These are phyloP conservation scores for Clarias macrocephalus DNA, from an alignment of 2,113 vertebrate species.

Conservation along the genomic window DNA sequence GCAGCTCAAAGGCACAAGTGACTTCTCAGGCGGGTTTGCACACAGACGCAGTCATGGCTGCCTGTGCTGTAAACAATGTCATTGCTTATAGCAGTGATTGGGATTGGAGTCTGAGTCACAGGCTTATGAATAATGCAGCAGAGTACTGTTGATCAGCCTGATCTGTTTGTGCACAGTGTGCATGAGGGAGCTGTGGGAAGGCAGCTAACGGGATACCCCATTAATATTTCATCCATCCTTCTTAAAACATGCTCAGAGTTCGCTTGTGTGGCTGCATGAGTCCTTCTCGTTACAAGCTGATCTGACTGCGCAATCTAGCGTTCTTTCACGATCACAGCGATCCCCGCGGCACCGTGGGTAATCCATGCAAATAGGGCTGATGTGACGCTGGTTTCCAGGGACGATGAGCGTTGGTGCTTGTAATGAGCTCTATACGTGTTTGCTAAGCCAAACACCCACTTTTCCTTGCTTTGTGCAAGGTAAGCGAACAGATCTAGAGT, in stretches of 20 bases:
- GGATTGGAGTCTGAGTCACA: constrained; percentile 12
- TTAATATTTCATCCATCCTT: constrained; percentile 52
- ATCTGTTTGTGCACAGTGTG: constrained; percentile 30
- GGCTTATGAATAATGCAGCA: constrained; percentile 43
- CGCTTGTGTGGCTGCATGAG: neutral
- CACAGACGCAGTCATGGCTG: neutral
- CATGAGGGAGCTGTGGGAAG: constrained; percentile 16
- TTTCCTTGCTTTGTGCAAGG: neutral
- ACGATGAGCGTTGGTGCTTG: neutral
- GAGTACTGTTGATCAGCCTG: constrained; percentile 33
- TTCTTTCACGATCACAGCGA: constrained; percentile 37
- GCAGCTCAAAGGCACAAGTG: neutral
- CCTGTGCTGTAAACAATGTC: constrained; percentile 5
- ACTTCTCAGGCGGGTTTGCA: neutral
- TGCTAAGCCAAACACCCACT: constrained; percentile 36
- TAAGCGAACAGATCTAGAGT: neutral
- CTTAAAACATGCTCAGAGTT: constrained; percentile 29
- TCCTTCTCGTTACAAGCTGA: constrained; percentile 31
- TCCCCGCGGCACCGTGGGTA: constrained; percentile 47
- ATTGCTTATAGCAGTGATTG: neutral
- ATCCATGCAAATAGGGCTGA: constrained; percentile 56
- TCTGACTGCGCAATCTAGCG: constrained; percentile 53
- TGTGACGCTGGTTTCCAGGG: constrained; percentile 50
- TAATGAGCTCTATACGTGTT: neutral
- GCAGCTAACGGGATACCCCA: constrained; percentile 39